Base-by-base conservation (phyloP, 2,113 vertebrate genomes). In the Alouatta palliata region DNA sequence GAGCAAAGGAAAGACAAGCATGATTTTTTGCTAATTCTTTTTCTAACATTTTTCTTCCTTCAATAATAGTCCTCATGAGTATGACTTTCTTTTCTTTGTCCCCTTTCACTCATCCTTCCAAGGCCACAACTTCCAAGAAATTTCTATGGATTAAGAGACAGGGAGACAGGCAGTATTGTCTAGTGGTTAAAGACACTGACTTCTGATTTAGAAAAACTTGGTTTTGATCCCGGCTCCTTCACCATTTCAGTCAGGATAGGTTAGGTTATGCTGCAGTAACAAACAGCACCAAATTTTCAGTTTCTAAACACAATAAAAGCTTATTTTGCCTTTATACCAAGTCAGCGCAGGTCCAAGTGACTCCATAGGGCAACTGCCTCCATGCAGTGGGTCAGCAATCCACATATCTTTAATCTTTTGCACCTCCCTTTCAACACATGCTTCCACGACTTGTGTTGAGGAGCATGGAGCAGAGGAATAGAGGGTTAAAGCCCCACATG, bases 1-100 rank as follows among this genome's bases (percentile, higher is more conserved):
- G 23, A 95, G 12, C 37, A 97, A 96, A 92, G 43, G 32, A 97
- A 97, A 91, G 19, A 43, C 16, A 94, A 4, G 35, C 21, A 90
- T 66, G 35, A 52, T 73, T 87, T 47, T 58, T 45, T 87, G 45
- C 13, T 80, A 19, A 71, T 54, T 0, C 23, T 47, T 94, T 95
- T 47, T 52, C 30, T 89, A 40, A 49, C 25, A 43, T 30, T 76
- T 75, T 90, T 73, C 40, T 54, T 77, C 27, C 6, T 91, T 35
- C 35, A 49, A 11, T 40, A 47, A 30, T 47, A 43, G n/a, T 85
- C 30, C 27, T 58, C 27, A 47, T 19, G 17, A 40, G 0, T 56
- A 90, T 20, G 58, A 21, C 37, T 87, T 93, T 64, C 64, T 43
- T 87, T 71, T 64, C 76, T 54, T 68, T 45, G 3, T 66, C 23